Evolutionary conservation across 2,797 vertebrate genomes (phyloP), one percentile per base, ranked within the genome.

Genomic region (Myotis myotis): DNA sequence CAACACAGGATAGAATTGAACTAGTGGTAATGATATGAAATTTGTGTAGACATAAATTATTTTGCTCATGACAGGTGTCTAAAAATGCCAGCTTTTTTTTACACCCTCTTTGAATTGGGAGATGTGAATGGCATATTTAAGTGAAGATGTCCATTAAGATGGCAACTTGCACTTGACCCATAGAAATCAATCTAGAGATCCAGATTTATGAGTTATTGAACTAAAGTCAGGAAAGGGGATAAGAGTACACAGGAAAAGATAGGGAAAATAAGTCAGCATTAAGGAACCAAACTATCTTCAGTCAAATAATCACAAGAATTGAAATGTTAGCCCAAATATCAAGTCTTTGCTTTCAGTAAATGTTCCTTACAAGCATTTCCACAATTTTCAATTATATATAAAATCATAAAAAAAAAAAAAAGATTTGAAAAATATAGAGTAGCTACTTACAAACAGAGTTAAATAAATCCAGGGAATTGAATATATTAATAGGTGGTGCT

Each of bases 401-500:
- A 60, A 74, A 49, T 60, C n/a, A 68, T 41, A 30, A 80, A 41
- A n/a, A n/a, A n/a, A n/a, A n/a, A n/a, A n/a, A n/a, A n/a, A 91
- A 68, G 20, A 95, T 85, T 71, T 72, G 68, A 49, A 55, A 91
- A 86, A 53, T 78, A 25, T 28, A 60, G 15, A 86, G 62, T 83
- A 71, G 38, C 47, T 89, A 28, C 51, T 92, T 95, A 53, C 10
- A 87, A 86, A 57, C 17, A 30, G 7, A 57, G 22, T 88, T 83
- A 91, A 91, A 68, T 80, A 71, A 93, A 55, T 51, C 20, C 22
- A 49, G 1, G 53, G 23, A 57, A 64, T 89, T 1, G 2, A 89
- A 15, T 89, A 51, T 85, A 78, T 88, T 74, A 81, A 91, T 81
- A 94, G 60, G 3, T 93, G 60, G 3, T 93, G 9, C 13, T 83